Base-by-base conservation (phyloP, 2,113 vertebrate species). In the Halcyon senegalensis region DNA sequence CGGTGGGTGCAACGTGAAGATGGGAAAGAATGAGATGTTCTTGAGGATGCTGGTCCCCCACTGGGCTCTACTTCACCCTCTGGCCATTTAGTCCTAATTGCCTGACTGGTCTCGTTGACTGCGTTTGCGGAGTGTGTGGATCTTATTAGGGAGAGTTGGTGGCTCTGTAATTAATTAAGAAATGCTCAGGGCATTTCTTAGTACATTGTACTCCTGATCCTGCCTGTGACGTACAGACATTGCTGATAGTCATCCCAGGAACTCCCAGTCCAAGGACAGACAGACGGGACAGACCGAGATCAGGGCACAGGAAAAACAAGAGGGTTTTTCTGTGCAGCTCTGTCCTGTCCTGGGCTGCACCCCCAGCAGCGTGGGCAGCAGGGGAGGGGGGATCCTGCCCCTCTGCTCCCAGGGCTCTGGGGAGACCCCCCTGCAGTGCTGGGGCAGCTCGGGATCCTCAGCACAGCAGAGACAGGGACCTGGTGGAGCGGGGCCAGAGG, bases 131-230 rank as follows among this genome's bases (percentile, higher is more conserved):
- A 81, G 25, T 18, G 30, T 51, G 69, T 35, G 73, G 16, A 53
- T 44, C 41, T 85, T 59, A 64, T 62, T 62, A 87, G 58, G 37
- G 93, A 72, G 66, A 85, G 15, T 53, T 25, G 21, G n/a, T 30
- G 35, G 44, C 33, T 93, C 70, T 89, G 69, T 59, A 73, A 80
- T 80, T 90, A 93, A 80, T 80, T 70, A 74, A 59, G n/a, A 83
- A 87, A 53, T 73, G 41, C 73, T 66, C 7, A 6, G 14, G 50
- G 78, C 35, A 31, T 46, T 74, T 84, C 64, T 77, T 44, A 58
- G 46, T 68, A 13, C 62, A 53, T 81, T 84, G 77, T 68, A 39
- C 30, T 75, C 0, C 0, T 27, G 30, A 60, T 87, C 39, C 56
- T 79, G 67, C 27, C 69, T 51, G 39, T 15, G 53, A 73, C 53